Evolutionary conservation across 2,113 vertebrate genomes (phyloP).

Genomic region (Callocephalon fimbriatum): DNA sequence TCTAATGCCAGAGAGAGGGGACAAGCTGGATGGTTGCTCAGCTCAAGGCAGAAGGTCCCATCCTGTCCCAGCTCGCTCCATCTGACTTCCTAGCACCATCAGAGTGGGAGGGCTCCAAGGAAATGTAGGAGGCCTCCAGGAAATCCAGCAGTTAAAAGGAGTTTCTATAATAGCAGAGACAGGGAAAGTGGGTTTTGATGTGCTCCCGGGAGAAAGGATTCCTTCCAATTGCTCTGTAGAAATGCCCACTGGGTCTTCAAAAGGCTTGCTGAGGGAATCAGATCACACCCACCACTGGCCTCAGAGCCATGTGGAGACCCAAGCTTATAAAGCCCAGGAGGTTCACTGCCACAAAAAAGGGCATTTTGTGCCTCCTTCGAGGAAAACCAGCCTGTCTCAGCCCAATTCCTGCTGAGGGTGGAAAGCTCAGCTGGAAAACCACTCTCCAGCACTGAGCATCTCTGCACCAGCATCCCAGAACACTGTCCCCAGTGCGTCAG

Average conservation of each 20-base stretch:
- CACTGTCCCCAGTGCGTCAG: not conserved
- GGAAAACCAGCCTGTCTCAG: not conserved
- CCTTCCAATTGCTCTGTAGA: not conserved
- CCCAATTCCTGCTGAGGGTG: not conserved
- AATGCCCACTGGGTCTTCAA: not conserved
- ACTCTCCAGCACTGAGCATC: not conserved
- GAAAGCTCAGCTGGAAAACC: not conserved
- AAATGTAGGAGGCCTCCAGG: not conserved
- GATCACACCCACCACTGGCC: not conserved
- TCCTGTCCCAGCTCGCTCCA: not conserved
- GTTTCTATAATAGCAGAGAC: not conserved
- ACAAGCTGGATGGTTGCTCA: not conserved
- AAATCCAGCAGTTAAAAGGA: not conserved
- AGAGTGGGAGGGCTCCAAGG: not conserved
- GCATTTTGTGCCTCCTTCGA: accelerated
- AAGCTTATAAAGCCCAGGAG: not conserved
- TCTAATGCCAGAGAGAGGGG: not conserved
- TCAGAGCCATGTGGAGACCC: not conserved
- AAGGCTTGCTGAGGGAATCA: not conserved
- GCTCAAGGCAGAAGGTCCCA: not conserved
- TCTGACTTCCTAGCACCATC: accelerated
- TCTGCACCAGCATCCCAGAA: not conserved
- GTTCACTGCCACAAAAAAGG: not conserved
- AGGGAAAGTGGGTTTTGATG: not conserved
- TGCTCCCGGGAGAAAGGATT: not conserved